Evolutionary conservation across 2,888 invertebrate species (phyloP).

Genomic region (Smittia sp.): DNA sequence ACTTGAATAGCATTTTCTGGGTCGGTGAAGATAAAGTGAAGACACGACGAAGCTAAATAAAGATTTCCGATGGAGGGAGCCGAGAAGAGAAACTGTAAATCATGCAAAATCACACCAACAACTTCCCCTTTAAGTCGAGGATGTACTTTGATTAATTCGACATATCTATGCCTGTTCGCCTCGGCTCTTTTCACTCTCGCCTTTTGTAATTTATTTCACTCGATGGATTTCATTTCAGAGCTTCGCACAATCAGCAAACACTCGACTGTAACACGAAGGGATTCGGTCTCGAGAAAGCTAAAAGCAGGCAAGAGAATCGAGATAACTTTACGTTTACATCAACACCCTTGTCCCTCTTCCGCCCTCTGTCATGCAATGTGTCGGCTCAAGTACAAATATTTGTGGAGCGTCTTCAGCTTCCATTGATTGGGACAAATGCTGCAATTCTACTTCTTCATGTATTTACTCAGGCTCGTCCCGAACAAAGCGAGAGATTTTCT

Average conservation of each 20-base stretch:
- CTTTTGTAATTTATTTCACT: slow-evolving; percentile 15
- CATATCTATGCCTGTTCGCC: background rate
- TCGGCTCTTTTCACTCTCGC: background rate
- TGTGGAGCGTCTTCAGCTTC: too few species aligned
- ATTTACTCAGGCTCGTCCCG: background rate
- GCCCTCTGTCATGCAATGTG: too few species aligned
- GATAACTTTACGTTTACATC: background rate
- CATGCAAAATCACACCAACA: slow-evolving; percentile 16
- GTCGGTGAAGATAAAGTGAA: slow-evolving; percentile 7
- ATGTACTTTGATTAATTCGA: slow-evolving; percentile 10
- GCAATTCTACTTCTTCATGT: too few species aligned
- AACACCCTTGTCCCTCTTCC: background rate
- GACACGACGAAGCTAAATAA: background rate
- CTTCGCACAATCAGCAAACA: slow-evolving; percentile 15
- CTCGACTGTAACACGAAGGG: background rate
- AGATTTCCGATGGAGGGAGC: background rate
- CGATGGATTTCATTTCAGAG: background rate
- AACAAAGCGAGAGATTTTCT: background rate
- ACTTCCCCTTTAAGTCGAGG: background rate
- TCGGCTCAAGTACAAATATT: too few species aligned
- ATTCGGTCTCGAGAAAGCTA: background rate
- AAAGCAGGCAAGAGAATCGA: too few species aligned
- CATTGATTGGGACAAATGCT: too few species aligned
- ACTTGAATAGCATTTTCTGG: slow-evolving; percentile 18
- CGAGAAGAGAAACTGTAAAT: slow-evolving; percentile 8